Evolutionary conservation across 2,797 vertebrate species (phyloP), one percentile per base, ranked within the genome.

Genomic region (Sebastes melanostomus): DNA sequence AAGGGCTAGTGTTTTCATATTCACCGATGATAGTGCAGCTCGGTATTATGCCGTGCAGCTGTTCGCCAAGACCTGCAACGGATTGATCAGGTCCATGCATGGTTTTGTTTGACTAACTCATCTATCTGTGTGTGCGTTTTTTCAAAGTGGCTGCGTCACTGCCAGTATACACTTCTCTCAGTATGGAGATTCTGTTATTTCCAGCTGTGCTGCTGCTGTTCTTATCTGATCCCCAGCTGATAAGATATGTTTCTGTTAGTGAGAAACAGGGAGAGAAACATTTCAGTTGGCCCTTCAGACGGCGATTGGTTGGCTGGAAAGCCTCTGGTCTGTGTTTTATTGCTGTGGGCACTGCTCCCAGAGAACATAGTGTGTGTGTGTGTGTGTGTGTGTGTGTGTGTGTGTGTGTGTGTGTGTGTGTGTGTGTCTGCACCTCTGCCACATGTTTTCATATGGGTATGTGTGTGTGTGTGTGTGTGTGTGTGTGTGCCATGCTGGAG

Each of bases 141-240:
- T 71, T 38, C 62, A 60, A 30, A 58, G 54, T 55, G 9, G 34
- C 55, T 75, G 77, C 65, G 25, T 80, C 75, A 76, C 81, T 90
- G 78, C 84, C 81, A 83, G 66, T 75, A 74, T 69, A 65, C 67
- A 61, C 75, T 84, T 79, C 59, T 75, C 76, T 89, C 73, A 60
- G 67, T 73, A 54, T 80, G 62, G 80, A 65, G 76, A 77, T 73
- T 80, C 29, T 78, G 82, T 86, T 86, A 76, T 86, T 89, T 89
- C 78, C 88, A 91, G 88, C 87, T 89, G 80, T 79, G 62, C 77
- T 84, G 61, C 73, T 82, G 66, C 77, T 82, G 66, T 78, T 75
- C 67, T 86, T 85, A 75, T 88, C 90, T 83, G 86, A 89, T 84
- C 82, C 65, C 69, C 85, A 76, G 76, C 84, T 72, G 88, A 90